phyloP scores from a whole-genome alignment of 2,888 invertebrate species.

The Synergus laeviventris region DNA sequence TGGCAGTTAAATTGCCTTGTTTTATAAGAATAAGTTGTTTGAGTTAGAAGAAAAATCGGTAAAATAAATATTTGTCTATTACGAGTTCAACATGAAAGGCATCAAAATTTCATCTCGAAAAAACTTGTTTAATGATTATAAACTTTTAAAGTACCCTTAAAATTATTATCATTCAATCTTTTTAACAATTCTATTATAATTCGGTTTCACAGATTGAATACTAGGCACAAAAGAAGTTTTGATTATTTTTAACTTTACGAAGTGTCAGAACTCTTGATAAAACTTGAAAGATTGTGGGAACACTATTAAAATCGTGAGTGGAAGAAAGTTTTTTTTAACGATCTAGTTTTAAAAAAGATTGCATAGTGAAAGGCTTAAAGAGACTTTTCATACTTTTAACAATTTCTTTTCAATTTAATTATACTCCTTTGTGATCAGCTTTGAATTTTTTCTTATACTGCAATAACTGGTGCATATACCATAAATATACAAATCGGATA shows the following conservation, averaged over 20 bases:
- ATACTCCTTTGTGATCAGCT: neutral
- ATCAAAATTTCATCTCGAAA: neutral
- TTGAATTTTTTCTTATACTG: too few relatives aligned
- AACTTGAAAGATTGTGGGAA: conserved; percentile 6
- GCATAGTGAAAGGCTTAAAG: too few relatives aligned
- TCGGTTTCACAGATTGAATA: too few relatives aligned
- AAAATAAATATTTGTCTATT: neutral
- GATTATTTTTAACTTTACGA: conserved; percentile 2
- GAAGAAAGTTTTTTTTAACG: neutral
- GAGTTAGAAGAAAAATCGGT: neutral
- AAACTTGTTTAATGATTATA: too few relatives aligned
- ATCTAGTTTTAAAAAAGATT: neutral
- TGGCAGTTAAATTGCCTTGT: neutral
- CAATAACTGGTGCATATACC: too few relatives aligned
- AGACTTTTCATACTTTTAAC: neutral
- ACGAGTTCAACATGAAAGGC: neutral
- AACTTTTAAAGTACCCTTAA: too few relatives aligned
- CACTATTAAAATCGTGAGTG: neutral
- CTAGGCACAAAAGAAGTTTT: neutral
- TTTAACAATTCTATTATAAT: too few relatives aligned
- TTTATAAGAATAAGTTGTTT: neutral
- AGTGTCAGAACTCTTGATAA: conserved; percentile 8
- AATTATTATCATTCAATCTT: too few relatives aligned
- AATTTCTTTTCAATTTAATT: neutral
- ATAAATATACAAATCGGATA: too few relatives aligned